Conservation (phyloP, 2,888 invertebrate genomes). For the Thera britannica region DNA sequence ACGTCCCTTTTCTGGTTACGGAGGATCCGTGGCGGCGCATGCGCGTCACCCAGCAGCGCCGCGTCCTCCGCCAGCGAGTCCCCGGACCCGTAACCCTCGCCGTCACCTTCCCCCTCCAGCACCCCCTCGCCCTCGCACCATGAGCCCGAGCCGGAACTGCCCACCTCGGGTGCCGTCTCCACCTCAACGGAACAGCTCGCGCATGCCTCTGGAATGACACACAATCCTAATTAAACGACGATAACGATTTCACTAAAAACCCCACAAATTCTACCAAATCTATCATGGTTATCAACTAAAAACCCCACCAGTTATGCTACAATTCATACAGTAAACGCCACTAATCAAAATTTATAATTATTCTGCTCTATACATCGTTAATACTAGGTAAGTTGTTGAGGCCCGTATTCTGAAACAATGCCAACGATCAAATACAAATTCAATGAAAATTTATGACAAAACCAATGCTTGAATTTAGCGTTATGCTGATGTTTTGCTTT, state of each 20-base stretch:
- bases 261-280: neutral
- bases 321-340: too few species aligned
- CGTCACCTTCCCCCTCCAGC: constrained; percentile 61
- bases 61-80: constrained; percentile 82
- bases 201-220: constrained; percentile 73
- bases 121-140: constrained; percentile 84
- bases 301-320: too few species aligned
- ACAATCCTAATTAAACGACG: neutral
- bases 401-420: too few species aligned
- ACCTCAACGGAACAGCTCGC: constrained; percentile 78
- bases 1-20: constrained; percentile 75
- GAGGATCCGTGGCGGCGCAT: constrained; percentile 58
- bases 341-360: too few species aligned
- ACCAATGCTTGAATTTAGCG: too few species aligned
- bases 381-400: too few species aligned
- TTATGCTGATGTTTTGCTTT: too few species aligned
- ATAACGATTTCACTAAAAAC: neutral
- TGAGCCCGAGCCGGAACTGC: constrained; percentile 76
- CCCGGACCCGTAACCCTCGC: constrained; percentile 80
- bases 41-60: constrained; percentile 70
- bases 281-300: neutral
- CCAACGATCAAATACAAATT: too few species aligned
- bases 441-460: too few species aligned
- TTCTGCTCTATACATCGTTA: too few species aligned
- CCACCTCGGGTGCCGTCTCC: constrained; percentile 72